These are phyloP conservation scores for Heterotis niloticus DNA, from an alignment of 2,113 vertebrate genomes.

Conservation along the genomic window DNA sequence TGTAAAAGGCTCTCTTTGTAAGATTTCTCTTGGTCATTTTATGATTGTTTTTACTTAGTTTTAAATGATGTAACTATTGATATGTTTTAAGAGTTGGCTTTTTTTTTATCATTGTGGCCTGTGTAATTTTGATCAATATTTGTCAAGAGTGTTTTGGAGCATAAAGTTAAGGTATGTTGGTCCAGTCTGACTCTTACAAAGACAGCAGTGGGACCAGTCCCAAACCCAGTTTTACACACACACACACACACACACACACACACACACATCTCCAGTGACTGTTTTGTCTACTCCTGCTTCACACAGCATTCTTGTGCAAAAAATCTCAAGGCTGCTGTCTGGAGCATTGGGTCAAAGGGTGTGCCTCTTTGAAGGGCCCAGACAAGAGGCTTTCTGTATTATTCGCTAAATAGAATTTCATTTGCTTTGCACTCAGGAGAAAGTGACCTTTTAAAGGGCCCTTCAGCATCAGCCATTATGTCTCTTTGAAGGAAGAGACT, in stretches of 20 bases:
- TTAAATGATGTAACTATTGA: neutral
- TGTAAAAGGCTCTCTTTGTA: neutral
- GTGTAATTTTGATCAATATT: neutral
- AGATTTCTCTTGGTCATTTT: neutral
- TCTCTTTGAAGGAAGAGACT: constrained; percentile 50
- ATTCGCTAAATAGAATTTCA: constrained; percentile 73
- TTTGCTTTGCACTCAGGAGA: constrained; percentile 72
- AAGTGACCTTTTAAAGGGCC: constrained; percentile 62
- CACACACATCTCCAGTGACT: constrained; percentile 78
- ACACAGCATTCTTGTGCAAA: constrained; percentile 33
- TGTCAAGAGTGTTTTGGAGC: constrained; percentile 8
- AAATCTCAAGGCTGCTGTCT: constrained; percentile 73
- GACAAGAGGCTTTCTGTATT: constrained; percentile 69
- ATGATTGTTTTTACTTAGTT: neutral
- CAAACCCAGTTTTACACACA: constrained; percentile 8
- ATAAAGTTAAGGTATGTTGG: constrained; percentile 1
- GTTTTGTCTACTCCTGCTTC: constrained; percentile 78
- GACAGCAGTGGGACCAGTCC: neutral
- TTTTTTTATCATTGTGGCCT: neutral
- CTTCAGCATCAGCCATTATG: constrained; percentile 52
- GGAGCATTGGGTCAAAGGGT: constrained; percentile 78
- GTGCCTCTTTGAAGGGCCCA: constrained; percentile 73
- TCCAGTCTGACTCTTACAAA: neutral
- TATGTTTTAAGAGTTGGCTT: neutral
- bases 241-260: constrained; percentile 16